phyloP scores from a whole-genome alignment of 2,113 vertebrate species.

The Prinia subflava region DNA sequence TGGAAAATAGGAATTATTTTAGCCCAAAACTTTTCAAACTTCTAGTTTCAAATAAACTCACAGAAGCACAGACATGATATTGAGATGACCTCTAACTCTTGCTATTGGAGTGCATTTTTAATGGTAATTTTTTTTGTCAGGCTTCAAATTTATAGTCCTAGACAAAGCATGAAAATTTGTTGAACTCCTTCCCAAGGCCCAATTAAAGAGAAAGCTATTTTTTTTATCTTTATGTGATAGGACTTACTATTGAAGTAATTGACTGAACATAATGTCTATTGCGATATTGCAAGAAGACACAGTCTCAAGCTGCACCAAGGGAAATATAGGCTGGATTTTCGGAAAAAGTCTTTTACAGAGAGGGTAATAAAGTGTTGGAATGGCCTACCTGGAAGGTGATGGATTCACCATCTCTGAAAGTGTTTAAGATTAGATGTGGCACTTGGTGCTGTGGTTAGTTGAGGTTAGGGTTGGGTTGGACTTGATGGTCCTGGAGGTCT shows the following conservation, averaged over 20 bases:
- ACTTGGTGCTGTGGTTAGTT: too few species aligned
- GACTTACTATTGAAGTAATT: not conserved
- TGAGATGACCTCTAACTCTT: not conserved
- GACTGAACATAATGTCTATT: not conserved
- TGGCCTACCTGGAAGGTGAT: too few species aligned
- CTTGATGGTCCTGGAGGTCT: too few species aligned
- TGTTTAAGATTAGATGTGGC: too few species aligned
- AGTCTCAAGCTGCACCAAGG: too few species aligned
- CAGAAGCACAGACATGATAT: not conserved
- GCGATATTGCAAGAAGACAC: too few species aligned
- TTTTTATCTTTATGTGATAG: not conserved
- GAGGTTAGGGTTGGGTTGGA: too few species aligned
- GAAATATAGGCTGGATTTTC: too few species aligned
- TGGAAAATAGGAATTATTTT: not conserved
- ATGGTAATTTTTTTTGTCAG: fast-evolving
- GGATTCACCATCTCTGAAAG: too few species aligned
- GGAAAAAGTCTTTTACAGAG: too few species aligned
- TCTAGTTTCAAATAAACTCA: not conserved
- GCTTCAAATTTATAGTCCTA: not conserved
- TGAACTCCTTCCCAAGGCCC: not conserved
- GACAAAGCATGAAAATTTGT: not conserved
- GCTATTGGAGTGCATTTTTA: not conserved
- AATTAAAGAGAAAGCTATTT: not conserved
- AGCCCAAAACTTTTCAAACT: not conserved
- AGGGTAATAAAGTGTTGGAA: too few species aligned